A percentile compares a stretch with the other conserved stretches of the same genome.
Evolutionary conservation across 1,140 invertebrate genomes (phyloP).

Genomic region (Cyphomyrmex costatus): DNA sequence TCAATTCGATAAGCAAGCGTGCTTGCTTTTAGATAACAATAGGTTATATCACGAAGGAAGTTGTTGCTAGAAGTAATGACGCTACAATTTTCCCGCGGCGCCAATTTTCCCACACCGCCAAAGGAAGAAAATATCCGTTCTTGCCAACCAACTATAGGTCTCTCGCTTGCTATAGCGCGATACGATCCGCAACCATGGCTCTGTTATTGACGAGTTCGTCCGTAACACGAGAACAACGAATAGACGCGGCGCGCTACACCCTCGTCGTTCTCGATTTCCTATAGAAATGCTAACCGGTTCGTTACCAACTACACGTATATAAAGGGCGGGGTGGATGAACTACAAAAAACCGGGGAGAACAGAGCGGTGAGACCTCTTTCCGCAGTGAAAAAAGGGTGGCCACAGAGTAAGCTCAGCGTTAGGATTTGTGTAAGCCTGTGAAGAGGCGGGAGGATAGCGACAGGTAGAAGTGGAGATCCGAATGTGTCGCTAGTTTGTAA

Average conservation of each 20-base stretch:
- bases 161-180: conserved; percentile 15
- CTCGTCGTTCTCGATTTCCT: conserved; percentile 33
- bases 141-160: conserved; percentile 6
- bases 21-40: conserved; percentile 38
- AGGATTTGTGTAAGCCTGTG: conserved; percentile 52
- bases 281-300: conserved; percentile 55
- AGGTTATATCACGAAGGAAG: conserved; percentile 42
- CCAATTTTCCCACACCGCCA: conserved; percentile 40
- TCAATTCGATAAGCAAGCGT: conserved; percentile 29
- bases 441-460: not conserved
- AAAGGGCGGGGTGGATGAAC: conserved; percentile 18
- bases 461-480: not conserved
- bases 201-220: conserved; percentile 55
- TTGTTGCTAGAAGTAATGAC: conserved; percentile 46
- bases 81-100: conserved; percentile 50
- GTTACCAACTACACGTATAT: conserved; percentile 22
- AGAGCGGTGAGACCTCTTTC: not conserved
- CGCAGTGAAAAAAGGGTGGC: conserved; percentile 19
- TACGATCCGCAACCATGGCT: conserved; percentile 41
- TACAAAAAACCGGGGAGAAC: not conserved
- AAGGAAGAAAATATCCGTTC: conserved; percentile 44
- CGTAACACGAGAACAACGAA: conserved; percentile 47
- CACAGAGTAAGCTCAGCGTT: conserved; percentile 33
- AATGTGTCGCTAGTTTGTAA: conserved; percentile 49
- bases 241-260: not conserved